Conservation (phyloP, 2,113 vertebrate species). For the Myotis brandtii region DNA sequence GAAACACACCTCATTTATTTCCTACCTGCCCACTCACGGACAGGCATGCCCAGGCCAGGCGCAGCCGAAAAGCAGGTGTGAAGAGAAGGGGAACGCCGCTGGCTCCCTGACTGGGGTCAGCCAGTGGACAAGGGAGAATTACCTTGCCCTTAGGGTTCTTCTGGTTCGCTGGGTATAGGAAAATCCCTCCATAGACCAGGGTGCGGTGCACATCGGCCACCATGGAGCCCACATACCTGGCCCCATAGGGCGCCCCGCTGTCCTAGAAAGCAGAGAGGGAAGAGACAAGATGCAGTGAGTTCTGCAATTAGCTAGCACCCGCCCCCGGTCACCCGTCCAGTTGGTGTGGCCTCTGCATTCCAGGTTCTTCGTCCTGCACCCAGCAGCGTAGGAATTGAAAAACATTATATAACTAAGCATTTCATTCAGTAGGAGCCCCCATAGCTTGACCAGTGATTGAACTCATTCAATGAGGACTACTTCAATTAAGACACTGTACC, state of each 20-base stretch:
- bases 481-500: background rate
- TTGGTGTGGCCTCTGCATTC: background rate
- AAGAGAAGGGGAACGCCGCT: background rate
- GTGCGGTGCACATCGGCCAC: slow-evolving; percentile 98
- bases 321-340: background rate
- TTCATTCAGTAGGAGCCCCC: background rate
- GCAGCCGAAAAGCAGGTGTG: background rate
- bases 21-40: background rate
- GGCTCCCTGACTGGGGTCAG: slow-evolving; percentile 70
- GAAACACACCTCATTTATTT: background rate
- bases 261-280: slow-evolving; percentile 53
- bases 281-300: background rate
- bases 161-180: slow-evolving; percentile 96
- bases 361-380: background rate
- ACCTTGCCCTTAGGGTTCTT: slow-evolving; percentile 99
- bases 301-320: background rate
- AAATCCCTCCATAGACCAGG: slow-evolving; percentile 97
- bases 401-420: background rate
- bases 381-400: background rate
- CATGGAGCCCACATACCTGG: slow-evolving; percentile 98
- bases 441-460: background rate
- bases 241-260: slow-evolving; percentile 92
- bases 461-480: background rate
- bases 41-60: background rate
- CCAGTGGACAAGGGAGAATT: background rate